Base-by-base conservation (phyloP, 2,113 vertebrate species). In the Stictonetta naevosa region DNA sequence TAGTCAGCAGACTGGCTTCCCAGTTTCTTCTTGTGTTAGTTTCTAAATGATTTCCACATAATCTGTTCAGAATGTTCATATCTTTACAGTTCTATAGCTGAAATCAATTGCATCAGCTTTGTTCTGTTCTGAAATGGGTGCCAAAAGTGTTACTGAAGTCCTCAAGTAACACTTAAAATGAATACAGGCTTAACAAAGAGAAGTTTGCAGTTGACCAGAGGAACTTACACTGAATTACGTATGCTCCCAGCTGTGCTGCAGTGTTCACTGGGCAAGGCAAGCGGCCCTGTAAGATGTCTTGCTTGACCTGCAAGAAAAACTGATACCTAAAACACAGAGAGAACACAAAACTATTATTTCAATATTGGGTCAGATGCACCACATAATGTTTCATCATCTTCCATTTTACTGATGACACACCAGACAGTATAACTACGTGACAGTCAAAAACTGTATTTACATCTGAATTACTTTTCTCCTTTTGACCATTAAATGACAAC, bases 261-360 rank as follows among this genome's bases (percentile, higher is more conserved):
- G 93, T 96, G 68, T 97, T 97, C 79, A 88, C 2, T 6, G 98
- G 97, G 83, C 98, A 99, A 10, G 98, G 99, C 76, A 99, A 96
- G 10, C 98, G 98, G 48, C 99, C 98, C 95, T 99, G 98, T 40
- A 98, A 96, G 73, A 99, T 96, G 67, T 99, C 99, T 96, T 99
- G 99, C 94, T 99, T 98, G 77, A 99, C 98, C 92, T 99, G 99
- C 83, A 99, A 97, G 97, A 99, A 99, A 97, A 99, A 98, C 96
- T 99, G 99, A 90, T 98, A 99, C 95, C 99, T 99, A 96, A 95
- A 97, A 98, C 48, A 97, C 58, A 97, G 77, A 85, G 25, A 89
- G 44, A 76, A 94, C 95, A 92, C 42, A 67, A 67, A 64, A 31
- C 23, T 50, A 33, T 87, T 86, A 85, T 60, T 88, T 92, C 14